Evolutionary conservation across 2,113 vertebrate species (phyloP).

Genomic region (Chaenocephalus aceratus): DNA sequence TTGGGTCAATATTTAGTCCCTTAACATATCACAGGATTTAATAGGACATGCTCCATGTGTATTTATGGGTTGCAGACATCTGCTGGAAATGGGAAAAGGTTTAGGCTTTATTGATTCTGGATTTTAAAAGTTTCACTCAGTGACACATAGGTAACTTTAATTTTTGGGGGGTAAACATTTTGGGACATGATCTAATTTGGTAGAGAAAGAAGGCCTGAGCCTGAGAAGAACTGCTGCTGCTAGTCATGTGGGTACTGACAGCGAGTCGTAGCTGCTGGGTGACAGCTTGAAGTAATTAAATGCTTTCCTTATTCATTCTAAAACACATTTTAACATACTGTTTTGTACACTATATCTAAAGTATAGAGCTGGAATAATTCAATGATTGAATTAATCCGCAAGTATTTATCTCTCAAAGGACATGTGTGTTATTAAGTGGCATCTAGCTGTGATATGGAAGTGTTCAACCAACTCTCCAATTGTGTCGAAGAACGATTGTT

Average conservation of each 20-base stretch:
- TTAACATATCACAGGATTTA: slow-evolving; percentile 76
- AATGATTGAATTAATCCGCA: not conserved
- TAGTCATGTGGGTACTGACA: slow-evolving; percentile 49
- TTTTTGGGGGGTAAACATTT: slow-evolving; percentile 54
- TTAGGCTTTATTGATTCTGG: slow-evolving; percentile 66
- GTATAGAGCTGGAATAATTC: not conserved
- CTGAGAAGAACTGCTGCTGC: slow-evolving; percentile 25
- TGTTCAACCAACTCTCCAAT: too few relatives aligned
- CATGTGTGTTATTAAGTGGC: too few relatives aligned
- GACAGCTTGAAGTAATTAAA: slow-evolving; percentile 41
- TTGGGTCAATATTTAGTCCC: slow-evolving; percentile 77
- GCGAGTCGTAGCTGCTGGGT: slow-evolving; percentile 37
- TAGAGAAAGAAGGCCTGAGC: slow-evolving; percentile 70
- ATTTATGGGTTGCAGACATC: slow-evolving; percentile 80
- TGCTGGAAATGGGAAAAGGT: slow-evolving; percentile 69
- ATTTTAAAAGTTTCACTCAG: slow-evolving; percentile 67
- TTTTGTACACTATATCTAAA: not conserved
- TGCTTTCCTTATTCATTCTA: not conserved
- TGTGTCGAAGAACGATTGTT: too few relatives aligned
- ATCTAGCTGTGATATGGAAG: too few relatives aligned
- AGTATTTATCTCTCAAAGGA: not conserved
- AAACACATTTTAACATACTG: not conserved
- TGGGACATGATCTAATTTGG: slow-evolving; percentile 71
- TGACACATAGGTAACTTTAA: slow-evolving; percentile 65
- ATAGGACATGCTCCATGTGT: slow-evolving; percentile 83